A percentile compares a stretch with the other conserved stretches of the same genome.
phyloP scores from a whole-genome alignment of 2,113 vertebrate genomes.

The Natator depressus region DNA sequence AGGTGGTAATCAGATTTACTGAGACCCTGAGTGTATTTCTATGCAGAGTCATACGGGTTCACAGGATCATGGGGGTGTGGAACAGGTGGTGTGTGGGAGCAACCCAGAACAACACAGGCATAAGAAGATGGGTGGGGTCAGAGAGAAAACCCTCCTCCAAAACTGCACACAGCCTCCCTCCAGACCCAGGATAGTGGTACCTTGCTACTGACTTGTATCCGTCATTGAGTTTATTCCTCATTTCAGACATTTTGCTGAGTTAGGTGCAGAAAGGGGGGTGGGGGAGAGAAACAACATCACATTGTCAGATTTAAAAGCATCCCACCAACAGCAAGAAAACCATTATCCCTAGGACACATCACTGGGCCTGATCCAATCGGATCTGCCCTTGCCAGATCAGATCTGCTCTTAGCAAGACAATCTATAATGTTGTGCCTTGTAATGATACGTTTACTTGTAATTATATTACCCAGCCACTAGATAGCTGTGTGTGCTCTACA shows the following conservation, averaged over 20 bases:
- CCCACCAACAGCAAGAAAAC: background rate
- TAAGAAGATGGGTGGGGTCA: background rate
- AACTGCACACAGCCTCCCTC: background rate
- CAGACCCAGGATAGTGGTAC: constrained; percentile 8
- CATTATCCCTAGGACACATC: background rate
- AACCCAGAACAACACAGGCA: background rate
- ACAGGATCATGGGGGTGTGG: rapidly evolving
- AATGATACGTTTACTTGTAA: background rate
- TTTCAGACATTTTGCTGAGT: constrained; percentile 4
- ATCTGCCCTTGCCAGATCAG: background rate
- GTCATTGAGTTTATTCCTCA: constrained; percentile 68
- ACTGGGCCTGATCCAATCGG: background rate
- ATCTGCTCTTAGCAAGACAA: no score
- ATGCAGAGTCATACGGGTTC: rapidly evolving
- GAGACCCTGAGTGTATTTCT: rapidly evolving
- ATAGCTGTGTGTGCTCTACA: background rate
- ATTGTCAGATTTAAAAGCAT: rapidly evolving
- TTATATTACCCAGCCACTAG: background rate
- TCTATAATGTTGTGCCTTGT: background rate
- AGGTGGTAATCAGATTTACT: background rate
- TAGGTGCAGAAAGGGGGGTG: background rate
- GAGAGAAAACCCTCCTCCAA: background rate
- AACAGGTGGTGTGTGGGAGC: background rate
- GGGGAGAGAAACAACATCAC: background rate
- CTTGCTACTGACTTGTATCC: constrained; percentile 74